Conservation (phyloP, 2,888 invertebrate species). For the Lampropteryx suffumata region DNA sequence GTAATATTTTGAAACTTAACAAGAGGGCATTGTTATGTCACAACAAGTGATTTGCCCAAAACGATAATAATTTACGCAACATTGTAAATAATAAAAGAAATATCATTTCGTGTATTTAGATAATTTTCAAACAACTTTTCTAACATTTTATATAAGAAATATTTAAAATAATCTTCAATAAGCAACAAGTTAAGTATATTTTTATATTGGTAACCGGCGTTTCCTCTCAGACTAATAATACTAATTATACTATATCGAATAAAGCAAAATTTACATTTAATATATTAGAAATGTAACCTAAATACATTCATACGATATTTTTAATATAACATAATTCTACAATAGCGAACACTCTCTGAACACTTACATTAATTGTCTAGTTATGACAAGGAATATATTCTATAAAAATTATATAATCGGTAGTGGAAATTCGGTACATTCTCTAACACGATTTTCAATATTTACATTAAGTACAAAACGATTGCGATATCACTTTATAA, state of each 20-base stretch:
- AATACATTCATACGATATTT: conserved; percentile 66
- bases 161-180: conserved; percentile 79
- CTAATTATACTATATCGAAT: conserved; percentile 75
- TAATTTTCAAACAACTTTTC: conserved; percentile 67
- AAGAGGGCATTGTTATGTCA: conserved; percentile 46
- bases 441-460: conserved; percentile 59
- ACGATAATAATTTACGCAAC: conserved; percentile 74
- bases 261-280: conserved; percentile 75
- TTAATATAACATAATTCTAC: conserved; percentile 54
- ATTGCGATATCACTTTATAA: conserved; percentile 67
- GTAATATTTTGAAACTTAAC: conserved; percentile 78
- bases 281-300: conserved; percentile 59
- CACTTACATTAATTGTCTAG: conserved; percentile 63
- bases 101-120: conserved; percentile 55
- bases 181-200: conserved; percentile 81
- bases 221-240: conserved; percentile 82
- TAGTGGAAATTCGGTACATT: conserved; percentile 75
- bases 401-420: conserved; percentile 57
- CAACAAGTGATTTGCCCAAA: conserved; percentile 45
- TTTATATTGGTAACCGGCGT: conserved; percentile 83
- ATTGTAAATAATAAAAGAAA: conserved; percentile 55
- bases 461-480: conserved; percentile 74
- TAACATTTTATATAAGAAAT: conserved; percentile 76
- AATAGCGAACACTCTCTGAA: conserved; percentile 76
- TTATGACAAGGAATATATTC: conserved; percentile 63